A percentile compares a stretch with the other conserved stretches of the same genome.
Evolutionary conservation across 1,140 invertebrate genomes (phyloP).

Genomic region (Drosophila asahinai): DNA sequence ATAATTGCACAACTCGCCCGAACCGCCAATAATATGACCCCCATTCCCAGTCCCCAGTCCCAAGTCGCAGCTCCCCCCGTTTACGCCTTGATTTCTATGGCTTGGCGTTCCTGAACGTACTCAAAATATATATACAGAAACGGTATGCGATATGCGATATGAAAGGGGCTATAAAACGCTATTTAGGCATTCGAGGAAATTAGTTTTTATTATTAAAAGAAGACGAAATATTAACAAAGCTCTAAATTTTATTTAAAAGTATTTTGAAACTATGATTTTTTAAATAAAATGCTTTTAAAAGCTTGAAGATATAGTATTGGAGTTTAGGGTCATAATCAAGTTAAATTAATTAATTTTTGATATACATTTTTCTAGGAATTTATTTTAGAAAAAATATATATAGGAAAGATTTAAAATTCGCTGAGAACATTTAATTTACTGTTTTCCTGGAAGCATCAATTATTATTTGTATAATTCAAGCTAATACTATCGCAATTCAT

Average conservation of each 20-base stretch:
- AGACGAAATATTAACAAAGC: too few species aligned
- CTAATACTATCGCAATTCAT: neutral
- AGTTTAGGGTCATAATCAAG: too few species aligned
- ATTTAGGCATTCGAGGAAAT: neutral
- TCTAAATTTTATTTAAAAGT: too few species aligned
- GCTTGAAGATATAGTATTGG: too few species aligned
- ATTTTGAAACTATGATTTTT: too few species aligned
- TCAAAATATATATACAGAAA: neutral
- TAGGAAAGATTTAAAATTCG: too few species aligned
- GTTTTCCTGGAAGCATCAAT: neutral
- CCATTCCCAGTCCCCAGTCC: constrained; percentile 3
- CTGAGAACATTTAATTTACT: too few species aligned
- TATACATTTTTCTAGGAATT: too few species aligned
- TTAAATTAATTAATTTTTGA: too few species aligned
- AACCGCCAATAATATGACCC: constrained; percentile 31
- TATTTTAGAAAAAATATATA: too few species aligned
- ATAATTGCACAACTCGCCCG: constrained; percentile 78
- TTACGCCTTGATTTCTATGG: neutral
- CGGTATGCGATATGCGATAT: neutral
- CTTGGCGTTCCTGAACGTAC: constrained; percentile 31
- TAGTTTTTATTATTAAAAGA: neutral
- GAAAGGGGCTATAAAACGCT: neutral
- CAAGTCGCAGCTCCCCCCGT: neutral
- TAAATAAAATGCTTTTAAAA: too few species aligned
- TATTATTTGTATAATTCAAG: neutral